Evolutionary conservation across 2,113 vertebrate genomes (phyloP), one percentile per base, ranked within the genome.

Genomic region (Corapipo altera): DNA sequence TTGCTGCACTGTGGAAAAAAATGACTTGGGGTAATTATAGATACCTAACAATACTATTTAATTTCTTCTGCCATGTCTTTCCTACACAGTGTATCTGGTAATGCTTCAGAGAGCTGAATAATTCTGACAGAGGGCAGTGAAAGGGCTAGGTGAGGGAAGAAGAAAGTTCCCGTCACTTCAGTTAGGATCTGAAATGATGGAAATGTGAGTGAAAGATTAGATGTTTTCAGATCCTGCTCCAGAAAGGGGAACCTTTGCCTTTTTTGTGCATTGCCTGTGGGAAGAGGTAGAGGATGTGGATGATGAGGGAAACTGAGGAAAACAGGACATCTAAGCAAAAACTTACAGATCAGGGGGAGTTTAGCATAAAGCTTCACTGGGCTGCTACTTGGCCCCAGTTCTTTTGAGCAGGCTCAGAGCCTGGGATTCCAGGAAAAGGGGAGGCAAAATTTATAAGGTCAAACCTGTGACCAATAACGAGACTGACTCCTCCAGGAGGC

Each of bases 41-140:
- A 82, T 65, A 95, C 78, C 85, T 93, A 96, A 95, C 95, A 97
- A 95, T 96, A 61, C 84, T 90, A 94, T 96, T 95, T 94, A 96
- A 96, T 97, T 97, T 96, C 80, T 95, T 95, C 80, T 96, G 69
- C 70, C 12, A 0, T 85, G 46, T 96, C 52, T 96, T 93, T 96
- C 65, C 89, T 84, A 67, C 66, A 39, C 46, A 67, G 76, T 75
- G 24, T 94, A 58, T 91, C 77, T 85, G 52, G 52, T 87, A 85
- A 70, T 76, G 84, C 89, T 96, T 79, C 64, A 72, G 59, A 82
- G 57, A 91, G 59, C 66, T 94, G 91, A 95, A 69, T 91, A 85
- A 65, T 94, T 91, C 72, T 86, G 79, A 78, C 27, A 77, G 71
- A 87, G 88, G 70, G 61, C 78, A 96, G 44, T 37, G 65, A 93